Conservation (phyloP, 2,797 vertebrate species). For the Phoebastria nigripes region DNA sequence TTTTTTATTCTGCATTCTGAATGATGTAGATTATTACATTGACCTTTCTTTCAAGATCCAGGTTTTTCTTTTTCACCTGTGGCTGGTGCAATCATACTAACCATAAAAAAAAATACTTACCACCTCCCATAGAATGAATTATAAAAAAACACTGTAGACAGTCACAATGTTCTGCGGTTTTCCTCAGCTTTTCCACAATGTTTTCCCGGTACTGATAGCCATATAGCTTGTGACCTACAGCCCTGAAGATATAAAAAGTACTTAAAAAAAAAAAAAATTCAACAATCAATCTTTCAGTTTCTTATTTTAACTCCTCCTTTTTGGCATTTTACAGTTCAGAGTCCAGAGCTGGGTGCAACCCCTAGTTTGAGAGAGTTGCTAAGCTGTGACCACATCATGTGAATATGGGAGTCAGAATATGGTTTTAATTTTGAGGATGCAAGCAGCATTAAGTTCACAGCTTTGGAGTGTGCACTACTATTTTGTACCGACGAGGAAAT, state of each 20-base stretch:
- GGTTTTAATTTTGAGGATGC: background rate
- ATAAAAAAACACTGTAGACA: constrained; percentile 96
- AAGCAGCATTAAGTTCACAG: background rate
- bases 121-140: constrained; percentile 98
- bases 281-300: background rate
- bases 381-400: background rate
- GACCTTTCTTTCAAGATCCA: background rate
- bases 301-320: background rate
- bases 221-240: constrained; percentile 88
- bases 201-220: constrained; percentile 84
- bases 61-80: background rate
- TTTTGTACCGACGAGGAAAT: background rate
- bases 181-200: constrained; percentile 89
- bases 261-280: background rate
- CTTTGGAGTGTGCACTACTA: background rate
- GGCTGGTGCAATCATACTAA: background rate
- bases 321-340: background rate
- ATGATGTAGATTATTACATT: background rate
- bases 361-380: background rate
- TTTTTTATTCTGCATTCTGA: background rate
- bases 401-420: background rate
- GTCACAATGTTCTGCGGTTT: constrained; percentile 89
- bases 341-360: background rate
- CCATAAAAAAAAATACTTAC: constrained; percentile 71
- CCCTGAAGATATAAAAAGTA: constrained; percentile 76